These are phyloP conservation scores for Rachycentron canadum DNA, from an alignment of 2,797 vertebrate genomes.

Conservation along the genomic window DNA sequence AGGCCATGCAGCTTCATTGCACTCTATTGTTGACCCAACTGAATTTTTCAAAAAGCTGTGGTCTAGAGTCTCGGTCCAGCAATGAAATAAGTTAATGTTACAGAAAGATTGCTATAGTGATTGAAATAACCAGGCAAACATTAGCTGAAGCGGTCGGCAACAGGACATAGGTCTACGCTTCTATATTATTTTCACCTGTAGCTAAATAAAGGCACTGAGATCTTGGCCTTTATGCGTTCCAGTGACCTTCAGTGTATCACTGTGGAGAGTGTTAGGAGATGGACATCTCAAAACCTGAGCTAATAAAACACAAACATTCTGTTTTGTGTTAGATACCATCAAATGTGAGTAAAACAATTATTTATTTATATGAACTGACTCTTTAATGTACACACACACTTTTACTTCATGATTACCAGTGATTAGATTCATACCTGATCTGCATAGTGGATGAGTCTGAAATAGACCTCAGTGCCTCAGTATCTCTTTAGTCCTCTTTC, in stretches of 20 bases:
- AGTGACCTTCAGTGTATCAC: background rate
- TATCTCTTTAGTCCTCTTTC: background rate
- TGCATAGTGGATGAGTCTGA: background rate
- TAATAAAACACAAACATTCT: background rate
- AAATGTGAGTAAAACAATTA: background rate
- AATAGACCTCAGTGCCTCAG: constrained; percentile 6
- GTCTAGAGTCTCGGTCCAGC: too few relatives aligned
- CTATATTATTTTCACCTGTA: too few relatives aligned
- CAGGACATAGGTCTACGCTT: background rate
- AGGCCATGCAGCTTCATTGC: too few relatives aligned
- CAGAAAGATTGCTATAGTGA: background rate
- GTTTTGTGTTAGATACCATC: background rate
- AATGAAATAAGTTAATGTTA: background rate
- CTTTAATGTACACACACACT: background rate
- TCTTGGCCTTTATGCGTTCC: too few relatives aligned
- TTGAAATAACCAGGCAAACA: background rate
- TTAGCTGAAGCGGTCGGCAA: background rate
- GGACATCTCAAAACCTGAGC: background rate
- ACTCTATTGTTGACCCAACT: too few relatives aligned
- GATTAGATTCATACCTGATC: constrained; percentile 5
- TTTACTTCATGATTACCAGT: background rate
- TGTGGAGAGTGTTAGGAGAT: background rate
- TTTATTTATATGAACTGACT: too few relatives aligned
- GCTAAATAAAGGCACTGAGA: too few relatives aligned
- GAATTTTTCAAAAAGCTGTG: too few relatives aligned